A percentile compares a stretch with the other conserved stretches of the same genome.
Conservation (phyloP, 2,113 vertebrate species). For the Thryonomys swinderianus region DNA sequence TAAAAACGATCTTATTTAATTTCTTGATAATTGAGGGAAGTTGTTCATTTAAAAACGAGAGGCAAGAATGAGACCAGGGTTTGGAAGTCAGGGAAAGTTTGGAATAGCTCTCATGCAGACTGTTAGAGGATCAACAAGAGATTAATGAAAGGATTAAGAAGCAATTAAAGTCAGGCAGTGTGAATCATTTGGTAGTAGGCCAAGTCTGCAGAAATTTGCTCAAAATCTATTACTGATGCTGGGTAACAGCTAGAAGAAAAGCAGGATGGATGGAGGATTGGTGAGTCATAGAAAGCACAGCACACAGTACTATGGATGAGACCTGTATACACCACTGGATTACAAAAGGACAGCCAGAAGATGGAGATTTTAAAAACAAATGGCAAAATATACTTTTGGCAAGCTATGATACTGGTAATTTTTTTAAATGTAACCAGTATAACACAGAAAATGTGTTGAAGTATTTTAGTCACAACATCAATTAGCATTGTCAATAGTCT, state of each 20-base stretch:
- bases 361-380: slow-evolving; percentile 47
- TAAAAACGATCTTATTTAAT: neutral
- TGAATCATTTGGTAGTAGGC: slow-evolving; percentile 71
- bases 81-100: slow-evolving; percentile 13
- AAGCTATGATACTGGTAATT: slow-evolving; percentile 33
- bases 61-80: neutral
- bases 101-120: slow-evolving; percentile 50
- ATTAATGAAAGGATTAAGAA: slow-evolving; percentile 78
- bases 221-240: slow-evolving; percentile 69
- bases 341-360: neutral
- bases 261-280: neutral
- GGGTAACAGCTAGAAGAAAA: slow-evolving; percentile 2
- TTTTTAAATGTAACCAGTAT: neutral
- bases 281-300: neutral
- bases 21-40: neutral
- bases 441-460: slow-evolving; percentile 53
- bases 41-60: slow-evolving; percentile 33
- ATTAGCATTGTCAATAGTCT: neutral
- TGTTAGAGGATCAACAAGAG: slow-evolving; percentile 72
- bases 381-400: slow-evolving; percentile 30
- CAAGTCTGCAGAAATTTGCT: slow-evolving; percentile 62
- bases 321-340: neutral
- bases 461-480: neutral
- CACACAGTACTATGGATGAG: neutral
- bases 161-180: slow-evolving; percentile 74